Percentiles rank a stretch among this genome's conserved stretches.
These are phyloP conservation scores for Spicauda simplicius DNA, from an alignment of 2,888 invertebrate species.

Conservation along the genomic window DNA sequence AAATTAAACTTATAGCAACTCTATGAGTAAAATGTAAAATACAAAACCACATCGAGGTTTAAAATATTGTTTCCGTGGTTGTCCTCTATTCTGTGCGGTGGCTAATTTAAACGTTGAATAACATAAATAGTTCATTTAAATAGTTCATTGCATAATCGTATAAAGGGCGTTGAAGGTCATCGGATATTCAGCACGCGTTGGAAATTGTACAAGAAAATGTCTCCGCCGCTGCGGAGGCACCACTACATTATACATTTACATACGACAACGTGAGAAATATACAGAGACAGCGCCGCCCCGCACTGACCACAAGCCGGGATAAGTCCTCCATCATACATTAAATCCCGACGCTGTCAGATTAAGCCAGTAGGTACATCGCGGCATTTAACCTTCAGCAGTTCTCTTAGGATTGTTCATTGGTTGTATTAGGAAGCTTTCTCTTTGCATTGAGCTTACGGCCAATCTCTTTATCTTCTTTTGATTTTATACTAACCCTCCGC, in stretches of 20 bases:
- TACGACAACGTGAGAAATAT: constrained; percentile 32
- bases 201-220: constrained; percentile 32
- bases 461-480: no score
- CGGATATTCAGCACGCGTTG: constrained; percentile 39
- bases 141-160: constrained; percentile 7
- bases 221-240: constrained; percentile 40
- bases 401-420: not conserved
- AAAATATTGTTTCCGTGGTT: constrained; percentile 4
- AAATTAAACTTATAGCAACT: no score
- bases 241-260: constrained; percentile 58
- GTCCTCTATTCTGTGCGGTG: constrained; percentile 7
- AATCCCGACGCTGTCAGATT: not conserved
- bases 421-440: not conserved
- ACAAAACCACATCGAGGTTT: not conserved
- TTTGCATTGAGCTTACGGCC: no score
- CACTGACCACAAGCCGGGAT: constrained; percentile 9
- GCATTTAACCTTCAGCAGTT: not conserved
- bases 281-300: constrained; percentile 16
- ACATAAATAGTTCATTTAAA: constrained; percentile 8
- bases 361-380: not conserved
- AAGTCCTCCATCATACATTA: not conserved
- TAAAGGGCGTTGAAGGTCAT: constrained; percentile 17
- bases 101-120: constrained; percentile 16
- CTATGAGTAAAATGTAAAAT: not conserved
- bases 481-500: not conserved